Conservation (phyloP, 2,797 vertebrate species). For the Pogoniulus pusillus region DNA sequence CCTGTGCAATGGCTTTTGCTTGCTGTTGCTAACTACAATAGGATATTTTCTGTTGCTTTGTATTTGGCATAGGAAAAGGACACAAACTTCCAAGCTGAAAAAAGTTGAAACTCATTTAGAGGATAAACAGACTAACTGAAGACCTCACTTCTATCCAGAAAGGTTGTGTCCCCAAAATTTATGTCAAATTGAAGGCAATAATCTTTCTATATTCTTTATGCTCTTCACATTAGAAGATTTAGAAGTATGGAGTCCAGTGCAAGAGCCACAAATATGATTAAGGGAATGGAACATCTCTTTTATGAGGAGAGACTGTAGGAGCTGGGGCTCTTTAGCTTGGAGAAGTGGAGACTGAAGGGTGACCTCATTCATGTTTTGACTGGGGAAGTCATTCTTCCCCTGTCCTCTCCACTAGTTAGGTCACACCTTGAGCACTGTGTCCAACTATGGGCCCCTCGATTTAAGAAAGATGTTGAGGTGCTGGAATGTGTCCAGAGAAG, state of each 20-base stretch:
- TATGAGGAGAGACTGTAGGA: no score
- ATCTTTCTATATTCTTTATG: not conserved
- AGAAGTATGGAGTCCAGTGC: not conserved
- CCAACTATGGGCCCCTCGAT: no score
- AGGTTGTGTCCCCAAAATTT: not conserved
- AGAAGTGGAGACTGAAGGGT: no score
- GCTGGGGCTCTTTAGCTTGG: no score
- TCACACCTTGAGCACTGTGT: no score
- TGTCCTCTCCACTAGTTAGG: no score
- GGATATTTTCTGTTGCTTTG: not conserved
- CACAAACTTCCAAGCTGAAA: not conserved
- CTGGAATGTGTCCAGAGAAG: no score
- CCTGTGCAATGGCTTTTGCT: not conserved
- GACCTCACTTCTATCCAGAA: not conserved
- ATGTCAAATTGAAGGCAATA: not conserved
- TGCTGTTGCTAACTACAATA: not conserved
- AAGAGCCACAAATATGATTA: no score
- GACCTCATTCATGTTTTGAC: no score
- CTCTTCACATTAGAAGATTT: not conserved
- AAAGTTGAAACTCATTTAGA: not conserved
- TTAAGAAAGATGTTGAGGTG: no score
- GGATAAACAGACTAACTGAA: not conserved
- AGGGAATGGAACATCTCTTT: no score
- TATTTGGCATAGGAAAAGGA: not conserved
- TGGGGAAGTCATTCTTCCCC: no score